Conservation (phyloP, 1,140 invertebrate genomes). For the Zaprionus vittiger region DNA sequence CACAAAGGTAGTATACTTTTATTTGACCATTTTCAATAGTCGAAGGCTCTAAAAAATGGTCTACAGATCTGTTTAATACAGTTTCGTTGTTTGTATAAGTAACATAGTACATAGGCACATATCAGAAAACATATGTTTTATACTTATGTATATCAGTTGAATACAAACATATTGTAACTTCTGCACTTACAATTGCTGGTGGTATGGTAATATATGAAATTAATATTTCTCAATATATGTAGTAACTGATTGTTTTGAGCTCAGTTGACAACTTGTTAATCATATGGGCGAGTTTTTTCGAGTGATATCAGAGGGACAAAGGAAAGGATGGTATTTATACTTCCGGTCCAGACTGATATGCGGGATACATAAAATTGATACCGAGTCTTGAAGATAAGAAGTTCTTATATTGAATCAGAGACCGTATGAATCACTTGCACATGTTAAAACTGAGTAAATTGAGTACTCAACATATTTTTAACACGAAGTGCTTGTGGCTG, state of each 20-base stretch:
- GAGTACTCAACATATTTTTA: too few species aligned
- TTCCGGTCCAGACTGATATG: conserved; percentile 61
- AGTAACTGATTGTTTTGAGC: conserved; percentile 15
- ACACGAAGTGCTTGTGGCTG: too few species aligned
- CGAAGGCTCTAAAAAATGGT: too few species aligned
- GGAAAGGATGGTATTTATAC: conserved; percentile 17
- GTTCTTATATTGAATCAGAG: conserved; percentile 33
- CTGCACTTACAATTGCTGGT: conserved; percentile 3
- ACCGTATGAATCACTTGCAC: conserved; percentile 1
- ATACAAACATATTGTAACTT: background rate
- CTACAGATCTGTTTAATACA: too few species aligned
- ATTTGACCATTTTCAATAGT: too few species aligned
- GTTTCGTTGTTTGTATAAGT: too few species aligned
- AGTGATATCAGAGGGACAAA: conserved; percentile 32
- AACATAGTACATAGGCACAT: conserved; percentile 32
- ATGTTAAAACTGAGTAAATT: background rate
- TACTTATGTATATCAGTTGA: too few species aligned
- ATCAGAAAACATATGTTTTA: background rate
- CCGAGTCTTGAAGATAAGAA: conserved; percentile 12
- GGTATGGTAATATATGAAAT: conserved; percentile 25
- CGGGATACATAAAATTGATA: conserved; percentile 9
- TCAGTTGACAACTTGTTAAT: conserved; percentile 13
- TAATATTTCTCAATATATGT: conserved; percentile 50
- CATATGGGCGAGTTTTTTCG: conserved; percentile 50
- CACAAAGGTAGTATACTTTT: too few species aligned